A percentile compares a stretch with the other conserved stretches of the same genome.
Conservation (phyloP, 1,140 invertebrate genomes). For the Tetranychus cinnabarinus region DNA sequence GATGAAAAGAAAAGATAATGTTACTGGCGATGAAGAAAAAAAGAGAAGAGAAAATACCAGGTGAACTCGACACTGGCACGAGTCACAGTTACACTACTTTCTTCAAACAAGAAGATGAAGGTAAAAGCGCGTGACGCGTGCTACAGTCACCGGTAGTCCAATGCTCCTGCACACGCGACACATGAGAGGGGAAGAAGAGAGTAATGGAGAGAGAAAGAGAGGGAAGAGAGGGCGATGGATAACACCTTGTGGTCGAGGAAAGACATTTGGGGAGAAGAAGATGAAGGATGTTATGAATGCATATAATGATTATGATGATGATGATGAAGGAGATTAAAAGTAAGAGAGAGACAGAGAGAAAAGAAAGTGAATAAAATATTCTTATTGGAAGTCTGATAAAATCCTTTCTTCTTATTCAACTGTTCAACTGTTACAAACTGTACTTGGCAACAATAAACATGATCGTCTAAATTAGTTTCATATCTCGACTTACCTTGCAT, state of each 20-base stretch:
- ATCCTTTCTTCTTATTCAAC: not conserved
- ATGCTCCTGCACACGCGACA: not conserved
- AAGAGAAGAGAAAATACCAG: not conserved
- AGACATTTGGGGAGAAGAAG: not conserved
- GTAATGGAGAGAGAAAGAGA: not conserved
- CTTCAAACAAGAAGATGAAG: too few relatives aligned
- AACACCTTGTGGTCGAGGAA: not conserved
- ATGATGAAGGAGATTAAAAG: not conserved
- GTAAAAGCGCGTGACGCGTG: not conserved
- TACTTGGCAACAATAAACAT: too few relatives aligned
- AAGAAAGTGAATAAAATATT: not conserved
- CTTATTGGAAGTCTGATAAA: not conserved
- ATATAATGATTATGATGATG: not conserved
- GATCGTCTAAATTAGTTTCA: too few relatives aligned
- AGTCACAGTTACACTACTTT: too few relatives aligned
- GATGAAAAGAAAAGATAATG: too few relatives aligned
- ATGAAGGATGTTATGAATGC: not conserved
- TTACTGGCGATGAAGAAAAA: too few relatives aligned
- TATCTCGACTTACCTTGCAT: constrained; percentile 37
- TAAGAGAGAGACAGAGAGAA: not conserved
- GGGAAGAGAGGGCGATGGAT: not conserved
- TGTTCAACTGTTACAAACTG: not conserved
- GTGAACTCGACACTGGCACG: too few relatives aligned
- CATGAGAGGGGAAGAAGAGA: not conserved
- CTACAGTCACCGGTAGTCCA: not conserved